phyloP scores from a whole-genome alignment of 1,140 invertebrate species.

The Danaus melanippus region DNA sequence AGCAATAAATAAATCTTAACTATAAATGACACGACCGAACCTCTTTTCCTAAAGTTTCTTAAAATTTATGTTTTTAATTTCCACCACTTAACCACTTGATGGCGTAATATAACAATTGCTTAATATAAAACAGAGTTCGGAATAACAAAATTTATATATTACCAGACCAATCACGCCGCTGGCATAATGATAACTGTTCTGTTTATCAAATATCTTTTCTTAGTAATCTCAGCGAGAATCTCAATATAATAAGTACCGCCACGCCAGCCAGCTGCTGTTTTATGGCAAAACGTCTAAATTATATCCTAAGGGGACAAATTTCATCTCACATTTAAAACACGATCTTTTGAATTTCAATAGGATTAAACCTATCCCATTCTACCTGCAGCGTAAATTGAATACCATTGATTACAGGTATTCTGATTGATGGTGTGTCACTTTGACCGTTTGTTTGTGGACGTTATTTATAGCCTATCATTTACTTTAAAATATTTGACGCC shows the following conservation, averaged over 20 bases:
- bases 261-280: constrained; percentile 53
- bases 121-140: constrained; percentile 22
- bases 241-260: constrained; percentile 35
- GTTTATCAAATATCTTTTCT: constrained; percentile 64
- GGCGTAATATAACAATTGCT: constrained; percentile 20
- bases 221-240: constrained; percentile 47
- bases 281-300: constrained; percentile 54
- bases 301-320: constrained; percentile 52
- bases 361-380: constrained; percentile 30
- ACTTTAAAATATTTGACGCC: constrained; percentile 13
- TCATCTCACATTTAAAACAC: constrained; percentile 46
- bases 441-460: constrained; percentile 17
- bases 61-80: constrained; percentile 7
- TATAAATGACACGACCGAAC: no score
- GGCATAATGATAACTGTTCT: constrained; percentile 58
- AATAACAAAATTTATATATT: constrained; percentile 44
- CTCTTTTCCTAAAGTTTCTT: neutral
- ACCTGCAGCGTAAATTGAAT: constrained; percentile 38
- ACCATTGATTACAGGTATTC: constrained; percentile 31
- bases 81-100: neutral
- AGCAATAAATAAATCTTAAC: no score
- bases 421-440: constrained; percentile 24
- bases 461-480: constrained; percentile 16
- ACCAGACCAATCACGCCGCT: constrained; percentile 31
- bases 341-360: constrained; percentile 57